Evolutionary conservation across 2,797 vertebrate species (phyloP), one percentile per base, ranked within the genome.

Genomic region (Scomberomorus guttatus): DNA sequence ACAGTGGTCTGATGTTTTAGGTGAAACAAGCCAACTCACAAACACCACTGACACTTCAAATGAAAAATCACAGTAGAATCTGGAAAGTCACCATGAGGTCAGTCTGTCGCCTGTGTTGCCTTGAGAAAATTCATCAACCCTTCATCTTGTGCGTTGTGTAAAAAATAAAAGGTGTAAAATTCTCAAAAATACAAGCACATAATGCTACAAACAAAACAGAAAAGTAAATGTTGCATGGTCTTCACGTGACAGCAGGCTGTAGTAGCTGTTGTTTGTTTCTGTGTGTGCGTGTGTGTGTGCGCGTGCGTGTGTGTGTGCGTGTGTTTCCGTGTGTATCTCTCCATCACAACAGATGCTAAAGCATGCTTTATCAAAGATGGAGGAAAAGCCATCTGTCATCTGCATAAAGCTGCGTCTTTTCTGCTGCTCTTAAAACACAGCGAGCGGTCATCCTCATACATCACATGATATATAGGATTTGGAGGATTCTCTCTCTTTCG

Each of bases 401-500:
- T 78, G 77, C 79, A 81, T 80, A 80, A 72, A 84, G 77, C 59
- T 6, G 66, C 65, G 76, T 89, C 76, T 83, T 82, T 84, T 71
- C 69, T 62, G 74, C 75, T 79, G 86, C 77, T 70, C 80, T 78
- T 85, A 81, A 75, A 87, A 61, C 73, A 69, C 77, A 7, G 80
- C 42, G 6, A 62, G 73, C 61, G 42, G 12, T 13, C 42, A 13
- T 61, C 68, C 64, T 80, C 75, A 66, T 37, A 37, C 54, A 85
- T 78, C 79, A 44, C 32, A 90, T 89, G 89, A 88, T 89, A 82
- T 77, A 71, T 85, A 59, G 81, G 76, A 90, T 90, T 91, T 85
- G 76, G 57, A 68, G 71, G 83, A 77, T 81, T 84, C 65, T 69
- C 72, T 64, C 84, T 75, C 62, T 71, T 65, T 76, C 25, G 72